These are phyloP conservation scores for Leptinotarsa haldemani DNA, from an alignment of 2,888 invertebrate species.

Conservation along the genomic window DNA sequence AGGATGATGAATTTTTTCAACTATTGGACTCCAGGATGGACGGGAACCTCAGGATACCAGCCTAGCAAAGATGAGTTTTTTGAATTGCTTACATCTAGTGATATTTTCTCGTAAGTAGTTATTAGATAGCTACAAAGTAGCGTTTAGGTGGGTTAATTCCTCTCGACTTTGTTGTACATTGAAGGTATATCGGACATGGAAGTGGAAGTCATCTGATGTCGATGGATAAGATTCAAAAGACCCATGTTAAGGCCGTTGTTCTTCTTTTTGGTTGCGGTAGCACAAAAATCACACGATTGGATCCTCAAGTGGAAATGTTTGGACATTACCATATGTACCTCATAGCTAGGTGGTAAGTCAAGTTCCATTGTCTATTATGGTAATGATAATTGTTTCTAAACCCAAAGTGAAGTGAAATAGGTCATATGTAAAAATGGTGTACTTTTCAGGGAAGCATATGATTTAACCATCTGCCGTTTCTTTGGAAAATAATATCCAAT, in stretches of 20 bases:
- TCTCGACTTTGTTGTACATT: background rate
- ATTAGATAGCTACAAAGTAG: background rate
- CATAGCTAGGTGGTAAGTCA: conserved; percentile 61
- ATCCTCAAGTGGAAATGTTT: conserved; percentile 66
- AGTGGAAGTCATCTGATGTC: conserved; percentile 73
- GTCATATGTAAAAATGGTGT: too few relatives aligned
- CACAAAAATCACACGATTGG: conserved; percentile 63
- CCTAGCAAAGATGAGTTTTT: conserved; percentile 69
- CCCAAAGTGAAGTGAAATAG: too few relatives aligned
- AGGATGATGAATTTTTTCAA: conserved; percentile 67
- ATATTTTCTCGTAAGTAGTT: conserved; percentile 71
- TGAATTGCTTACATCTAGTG: conserved; percentile 67
- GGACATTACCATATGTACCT: conserved; percentile 67
- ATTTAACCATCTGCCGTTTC: too few relatives aligned
- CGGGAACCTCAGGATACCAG: conserved; percentile 64
- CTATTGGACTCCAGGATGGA: conserved; percentile 68
- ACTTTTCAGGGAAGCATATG: too few relatives aligned
- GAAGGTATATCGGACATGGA: conserved; percentile 77
- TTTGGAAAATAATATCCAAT: too few relatives aligned
- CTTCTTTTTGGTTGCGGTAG: conserved; percentile 77
- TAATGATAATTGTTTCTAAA: background rate
- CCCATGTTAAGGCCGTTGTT: conserved; percentile 70
- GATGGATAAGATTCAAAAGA: conserved; percentile 69
- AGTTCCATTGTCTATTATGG: background rate
- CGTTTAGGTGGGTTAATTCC: background rate